Base-by-base conservation (phyloP, 1,140 invertebrate genomes). In the Dreissena rostriformis region DNA sequence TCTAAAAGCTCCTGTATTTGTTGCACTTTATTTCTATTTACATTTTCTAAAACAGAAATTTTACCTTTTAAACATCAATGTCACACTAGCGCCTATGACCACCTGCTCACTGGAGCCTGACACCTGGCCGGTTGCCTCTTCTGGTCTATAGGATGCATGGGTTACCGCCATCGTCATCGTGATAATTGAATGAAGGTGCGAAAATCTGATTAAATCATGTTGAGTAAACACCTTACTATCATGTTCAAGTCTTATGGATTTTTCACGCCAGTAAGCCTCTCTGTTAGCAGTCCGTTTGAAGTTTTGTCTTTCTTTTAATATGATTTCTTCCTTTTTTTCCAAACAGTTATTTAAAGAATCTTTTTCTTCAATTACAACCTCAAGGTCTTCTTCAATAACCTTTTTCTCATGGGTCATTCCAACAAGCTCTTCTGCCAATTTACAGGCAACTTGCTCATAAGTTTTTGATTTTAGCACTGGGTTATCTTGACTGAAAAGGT, bases 191-290 rank as follows among this genome's bases (percentile, higher is more conserved):
- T n/a, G n/a, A n/a, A n/a, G n/a, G n/a, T n/a, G n/a, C n/a, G n/a
- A n/a, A n/a, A n/a, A n/a, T n/a, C n/a, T n/a, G n/a, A n/a, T n/a
- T n/a, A n/a, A n/a, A n/a, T n/a, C n/a, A 51, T 53, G 11, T 72
- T 49, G 19, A 12, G 52, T 15, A 19, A 39, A n/a, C 12, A 19
- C 52, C 14, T 24, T 19, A 49, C 39, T 22, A 68, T 29, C 12
- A 28, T 22, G 14, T n/a, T 68, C 66, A 68, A 15, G 39, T 39
- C 70, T 72, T 72, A 19, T 17, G 49, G 26, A 11, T 24, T 72
- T 72, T 72, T 72, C 70, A 51, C 70, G 39, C 26, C 39, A 72
- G 39, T 72, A 72, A 26, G 70, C 24, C 52, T 72, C 70, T 72
- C 70, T 28, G 24, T 49, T 49, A 19, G 70, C 70, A 14, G 70